phyloP scores from a whole-genome alignment of 2,113 vertebrate species.

The Pseudopodoces humilis region DNA sequence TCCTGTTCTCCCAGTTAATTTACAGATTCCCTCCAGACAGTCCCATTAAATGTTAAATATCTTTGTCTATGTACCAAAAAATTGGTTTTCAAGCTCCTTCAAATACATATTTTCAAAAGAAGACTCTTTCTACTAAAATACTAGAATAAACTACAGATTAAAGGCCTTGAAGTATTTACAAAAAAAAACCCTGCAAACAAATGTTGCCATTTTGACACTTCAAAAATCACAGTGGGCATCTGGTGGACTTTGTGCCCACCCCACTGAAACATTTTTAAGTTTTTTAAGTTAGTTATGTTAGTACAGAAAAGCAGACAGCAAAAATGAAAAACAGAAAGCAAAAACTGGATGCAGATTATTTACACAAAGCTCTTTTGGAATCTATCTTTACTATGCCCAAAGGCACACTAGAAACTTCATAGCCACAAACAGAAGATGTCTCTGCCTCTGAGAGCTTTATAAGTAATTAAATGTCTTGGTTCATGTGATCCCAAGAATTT shows the following conservation, averaged over 20 bases:
- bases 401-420: not conserved
- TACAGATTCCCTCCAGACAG: not conserved
- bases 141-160: not conserved
- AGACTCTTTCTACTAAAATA: not conserved
- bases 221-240: not conserved
- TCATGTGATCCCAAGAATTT: not conserved
- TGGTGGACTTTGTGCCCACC: not conserved
- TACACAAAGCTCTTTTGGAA: not conserved
- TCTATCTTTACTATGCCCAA: not conserved
- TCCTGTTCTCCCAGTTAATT: not conserved
- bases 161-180: not conserved
- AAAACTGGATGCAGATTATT: not conserved
- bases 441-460: not conserved
- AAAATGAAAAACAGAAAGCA: not conserved
- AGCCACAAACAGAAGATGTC: not conserved
- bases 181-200: not conserved
- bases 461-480: not conserved
- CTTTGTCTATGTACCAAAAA: not conserved
- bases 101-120: not conserved
- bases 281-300: not conserved
- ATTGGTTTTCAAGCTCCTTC: not conserved
- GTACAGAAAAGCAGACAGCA: not conserved
- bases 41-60: not conserved
- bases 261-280: not conserved
- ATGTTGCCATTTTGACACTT: not conserved